Conservation (phyloP, 1,140 invertebrate genomes). For the Grapholita molesta region DNA sequence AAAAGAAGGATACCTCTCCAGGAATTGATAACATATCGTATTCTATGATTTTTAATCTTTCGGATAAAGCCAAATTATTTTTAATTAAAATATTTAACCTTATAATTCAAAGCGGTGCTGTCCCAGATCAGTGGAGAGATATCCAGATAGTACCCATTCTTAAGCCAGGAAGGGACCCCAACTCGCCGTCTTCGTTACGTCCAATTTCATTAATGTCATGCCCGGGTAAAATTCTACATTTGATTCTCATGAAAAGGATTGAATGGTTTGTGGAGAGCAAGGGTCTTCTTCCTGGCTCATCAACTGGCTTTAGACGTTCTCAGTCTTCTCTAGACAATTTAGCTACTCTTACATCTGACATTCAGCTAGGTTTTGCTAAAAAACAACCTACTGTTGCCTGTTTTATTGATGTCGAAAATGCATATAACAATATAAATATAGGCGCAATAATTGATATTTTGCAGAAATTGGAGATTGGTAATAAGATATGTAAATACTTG, state of each 20-base stretch:
- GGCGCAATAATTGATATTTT: neutral
- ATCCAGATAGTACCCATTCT: constrained; percentile 44
- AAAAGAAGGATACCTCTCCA: constrained; percentile 24
- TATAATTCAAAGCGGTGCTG: constrained; percentile 5
- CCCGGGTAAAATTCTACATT: constrained; percentile 36
- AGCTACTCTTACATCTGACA: neutral
- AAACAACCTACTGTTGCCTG: no score
- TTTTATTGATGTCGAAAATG: no score
- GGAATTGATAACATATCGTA: constrained; percentile 26
- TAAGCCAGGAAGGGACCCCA: constrained; percentile 33
- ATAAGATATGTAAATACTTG: no score
- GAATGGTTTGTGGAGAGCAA: constrained; percentile 25
- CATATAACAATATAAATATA: no score
- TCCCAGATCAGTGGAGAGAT: constrained; percentile 45
- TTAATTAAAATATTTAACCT: constrained; percentile 27
- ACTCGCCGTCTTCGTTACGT: constrained; percentile 27
- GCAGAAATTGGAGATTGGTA: neutral
- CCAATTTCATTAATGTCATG: constrained; percentile 43
- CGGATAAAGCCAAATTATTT: constrained; percentile 11
- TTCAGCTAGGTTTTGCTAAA: no score
- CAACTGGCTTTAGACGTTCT: constrained; percentile 18
- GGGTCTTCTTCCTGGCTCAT: neutral
- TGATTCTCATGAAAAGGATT: constrained; percentile 20
- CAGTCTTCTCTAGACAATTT: constrained; percentile 25
- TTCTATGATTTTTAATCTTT: constrained; percentile 28